phyloP scores from a whole-genome alignment of 1,140 invertebrate species.

The Medauroidea extradentata region DNA sequence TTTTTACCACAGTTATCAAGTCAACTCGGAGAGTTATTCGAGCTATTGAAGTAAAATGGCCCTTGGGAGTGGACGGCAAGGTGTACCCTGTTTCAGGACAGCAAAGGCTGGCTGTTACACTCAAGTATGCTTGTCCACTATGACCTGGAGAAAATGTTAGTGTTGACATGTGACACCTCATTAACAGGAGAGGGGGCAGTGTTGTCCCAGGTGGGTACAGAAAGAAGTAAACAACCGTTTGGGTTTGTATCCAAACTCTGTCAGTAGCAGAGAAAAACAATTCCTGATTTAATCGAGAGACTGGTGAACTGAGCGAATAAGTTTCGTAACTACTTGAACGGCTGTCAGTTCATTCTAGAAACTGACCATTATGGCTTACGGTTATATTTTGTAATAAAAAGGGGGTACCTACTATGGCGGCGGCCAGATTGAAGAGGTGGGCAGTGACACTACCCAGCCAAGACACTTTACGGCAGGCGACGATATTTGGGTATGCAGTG shows the following conservation, averaged over 20 bases:
- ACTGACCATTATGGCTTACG: constrained; percentile 50
- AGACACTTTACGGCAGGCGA: no score
- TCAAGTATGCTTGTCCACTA: constrained; percentile 10
- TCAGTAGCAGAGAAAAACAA: constrained; percentile 42
- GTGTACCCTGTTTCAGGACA: neutral
- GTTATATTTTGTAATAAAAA: constrained; percentile 36
- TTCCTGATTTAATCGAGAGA: constrained; percentile 48
- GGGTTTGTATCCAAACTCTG: constrained; percentile 36
- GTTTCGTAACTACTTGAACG: constrained; percentile 47
- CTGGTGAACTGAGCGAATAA: constrained; percentile 45
- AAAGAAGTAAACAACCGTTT: constrained; percentile 30
- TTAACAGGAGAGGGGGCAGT: constrained; percentile 32
- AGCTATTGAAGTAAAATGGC: neutral
- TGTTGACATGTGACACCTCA: constrained; percentile 30
- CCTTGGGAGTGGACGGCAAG: neutral
- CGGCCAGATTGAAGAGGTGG: neutral
- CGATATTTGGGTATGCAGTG: no score
- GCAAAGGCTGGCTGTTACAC: neutral
- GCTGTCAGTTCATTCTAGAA: constrained; percentile 39
- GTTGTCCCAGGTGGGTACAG: constrained; percentile 23
- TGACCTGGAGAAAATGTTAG: constrained; percentile 8
- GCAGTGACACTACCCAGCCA: neutral
- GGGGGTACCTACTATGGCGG: neutral
- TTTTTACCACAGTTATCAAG: neutral
- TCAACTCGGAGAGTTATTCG: neutral